Evolutionary conservation across 1,140 invertebrate species (phyloP).

Genomic region (Eueides isabella): DNA sequence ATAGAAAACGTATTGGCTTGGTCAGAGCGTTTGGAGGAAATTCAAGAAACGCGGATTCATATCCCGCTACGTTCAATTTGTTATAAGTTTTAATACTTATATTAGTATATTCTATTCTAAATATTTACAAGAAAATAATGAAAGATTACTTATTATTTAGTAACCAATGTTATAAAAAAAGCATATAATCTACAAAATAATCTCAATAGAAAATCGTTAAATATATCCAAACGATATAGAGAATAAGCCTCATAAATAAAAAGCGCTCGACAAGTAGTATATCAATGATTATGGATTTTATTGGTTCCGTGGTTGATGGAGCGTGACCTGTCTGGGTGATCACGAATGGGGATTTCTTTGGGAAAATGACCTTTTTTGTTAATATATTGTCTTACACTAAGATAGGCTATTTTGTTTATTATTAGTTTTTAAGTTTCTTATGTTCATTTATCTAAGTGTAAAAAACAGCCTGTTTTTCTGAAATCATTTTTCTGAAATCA

Average conservation of each 20-base stretch:
- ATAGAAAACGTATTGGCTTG: too few relatives aligned
- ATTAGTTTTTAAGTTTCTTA: background rate
- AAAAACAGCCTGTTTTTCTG: too few relatives aligned
- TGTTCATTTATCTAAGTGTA: background rate
- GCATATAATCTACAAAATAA: background rate
- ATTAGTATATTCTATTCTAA: too few relatives aligned
- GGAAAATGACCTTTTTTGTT: conserved; percentile 64
- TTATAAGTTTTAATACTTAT: too few relatives aligned
- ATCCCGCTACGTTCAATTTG: too few relatives aligned
- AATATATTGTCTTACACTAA: conserved; percentile 43
- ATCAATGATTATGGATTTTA: conserved; percentile 58
- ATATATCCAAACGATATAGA: conserved; percentile 23
- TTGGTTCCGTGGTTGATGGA: conserved; percentile 59
- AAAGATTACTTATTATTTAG: too few relatives aligned
- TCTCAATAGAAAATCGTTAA: background rate
- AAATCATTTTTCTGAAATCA: too few relatives aligned
- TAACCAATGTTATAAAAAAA: too few relatives aligned
- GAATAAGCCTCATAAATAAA: conserved; percentile 33
- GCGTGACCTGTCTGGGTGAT: conserved; percentile 48
- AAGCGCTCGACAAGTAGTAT: conserved; percentile 42
- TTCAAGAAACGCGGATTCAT: too few relatives aligned
- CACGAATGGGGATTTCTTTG: conserved; percentile 54
- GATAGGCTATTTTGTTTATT: conserved; percentile 14
- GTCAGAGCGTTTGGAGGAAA: too few relatives aligned
- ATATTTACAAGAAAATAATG: too few relatives aligned